Percentiles rank a stretch among this genome's conserved stretches.
phyloP scores from a whole-genome alignment of 2,888 invertebrate genomes.

The Exocentrus adspersus region DNA sequence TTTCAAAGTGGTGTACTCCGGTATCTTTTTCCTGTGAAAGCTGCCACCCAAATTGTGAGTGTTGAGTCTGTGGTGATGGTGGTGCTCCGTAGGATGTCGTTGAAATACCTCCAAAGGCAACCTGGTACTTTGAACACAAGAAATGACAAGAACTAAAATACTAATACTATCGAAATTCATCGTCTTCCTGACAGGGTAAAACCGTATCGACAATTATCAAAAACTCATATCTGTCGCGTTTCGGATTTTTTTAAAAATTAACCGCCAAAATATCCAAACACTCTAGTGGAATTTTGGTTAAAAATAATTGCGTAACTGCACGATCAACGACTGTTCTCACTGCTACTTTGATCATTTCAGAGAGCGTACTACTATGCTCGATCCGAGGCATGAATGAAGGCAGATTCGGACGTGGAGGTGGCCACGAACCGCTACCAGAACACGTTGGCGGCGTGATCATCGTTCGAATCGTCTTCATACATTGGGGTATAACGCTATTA shows the following conservation, averaged over 20 bases:
- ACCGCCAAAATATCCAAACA: constrained; percentile 26
- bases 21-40: constrained; percentile 66
- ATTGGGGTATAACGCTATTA: too few relatives aligned
- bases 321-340: constrained; percentile 48
- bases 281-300: constrained; percentile 22
- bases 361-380: constrained; percentile 56
- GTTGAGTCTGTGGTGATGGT: constrained; percentile 63
- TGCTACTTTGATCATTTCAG: constrained; percentile 57
- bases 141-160: constrained; percentile 48
- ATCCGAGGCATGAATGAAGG: constrained; percentile 57
- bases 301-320: constrained; percentile 56
- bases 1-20: constrained; percentile 68
- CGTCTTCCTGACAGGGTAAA: constrained; percentile 15
- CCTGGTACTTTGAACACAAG: constrained; percentile 47
- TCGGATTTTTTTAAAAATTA: constrained; percentile 23
- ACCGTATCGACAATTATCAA: constrained; percentile 19
- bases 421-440: constrained; percentile 38
- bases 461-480: too few relatives aligned
- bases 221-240: constrained; percentile 24
- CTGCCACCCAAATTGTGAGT: constrained; percentile 66
- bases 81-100: constrained; percentile 52
- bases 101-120: constrained; percentile 70
- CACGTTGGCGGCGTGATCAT: background rate
- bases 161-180: constrained; percentile 51
- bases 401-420: constrained; percentile 44